phyloP scores from a whole-genome alignment of 2,113 vertebrate genomes.

The Stigmatopora argus region DNA sequence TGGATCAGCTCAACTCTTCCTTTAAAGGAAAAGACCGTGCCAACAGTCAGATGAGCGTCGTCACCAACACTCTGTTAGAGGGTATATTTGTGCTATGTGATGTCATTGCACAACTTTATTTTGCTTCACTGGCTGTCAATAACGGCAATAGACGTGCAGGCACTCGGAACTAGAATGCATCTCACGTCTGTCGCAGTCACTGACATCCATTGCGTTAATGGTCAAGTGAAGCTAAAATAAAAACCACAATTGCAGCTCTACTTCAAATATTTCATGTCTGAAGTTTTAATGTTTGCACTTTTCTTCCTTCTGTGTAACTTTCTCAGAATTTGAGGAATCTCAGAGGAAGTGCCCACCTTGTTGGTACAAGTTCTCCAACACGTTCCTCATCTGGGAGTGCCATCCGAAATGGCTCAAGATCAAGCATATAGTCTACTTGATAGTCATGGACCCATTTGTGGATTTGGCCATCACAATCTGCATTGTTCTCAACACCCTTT shows the following conservation, averaged over 20 bases:
- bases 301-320: neutral
- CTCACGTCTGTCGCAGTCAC: no score
- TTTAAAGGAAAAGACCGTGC: constrained; percentile 88
- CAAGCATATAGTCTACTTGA: constrained; percentile 88
- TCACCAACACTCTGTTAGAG: constrained; percentile 93
- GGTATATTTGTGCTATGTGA: constrained; percentile 65
- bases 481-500: constrained; percentile 94
- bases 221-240: neutral
- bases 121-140: neutral
- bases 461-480: constrained; percentile 98
- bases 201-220: neutral
- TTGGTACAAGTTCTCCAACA: constrained; percentile 96
- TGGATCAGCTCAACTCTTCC: constrained; percentile 91
- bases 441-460: constrained; percentile 98
- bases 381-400: constrained; percentile 95
- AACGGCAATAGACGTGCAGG: no score
- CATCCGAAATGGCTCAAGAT: constrained; percentile 87
- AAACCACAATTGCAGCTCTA: neutral
- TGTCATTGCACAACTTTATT: neutral
- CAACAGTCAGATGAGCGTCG: constrained; percentile 90
- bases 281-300: neutral
- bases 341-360: constrained; percentile 94
- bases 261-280: no score
- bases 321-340: constrained; percentile 90
- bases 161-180: no score